Evolutionary conservation across 1,140 invertebrate genomes (phyloP).

Genomic region (Drosophila varians): DNA sequence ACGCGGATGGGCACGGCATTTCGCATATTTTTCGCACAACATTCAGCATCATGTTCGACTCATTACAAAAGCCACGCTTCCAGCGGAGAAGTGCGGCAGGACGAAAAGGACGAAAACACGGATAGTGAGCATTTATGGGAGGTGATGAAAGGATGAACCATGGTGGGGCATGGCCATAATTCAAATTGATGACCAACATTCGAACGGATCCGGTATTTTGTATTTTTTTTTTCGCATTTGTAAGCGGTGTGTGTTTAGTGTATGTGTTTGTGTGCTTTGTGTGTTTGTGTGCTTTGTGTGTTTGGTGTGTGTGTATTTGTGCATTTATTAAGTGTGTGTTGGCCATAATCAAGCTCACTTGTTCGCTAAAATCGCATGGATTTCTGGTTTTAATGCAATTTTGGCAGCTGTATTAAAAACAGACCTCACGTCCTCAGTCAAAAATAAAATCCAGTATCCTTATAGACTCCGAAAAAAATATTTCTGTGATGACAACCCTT

Average conservation of each 20-base stretch:
- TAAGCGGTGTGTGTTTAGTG: neutral
- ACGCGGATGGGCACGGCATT: constrained; percentile 23
- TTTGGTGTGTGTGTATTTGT: neutral
- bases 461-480: too few species aligned
- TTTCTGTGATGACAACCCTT: too few species aligned
- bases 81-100: neutral
- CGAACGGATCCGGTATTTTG: constrained; percentile 24
- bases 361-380: neutral
- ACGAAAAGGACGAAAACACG: neutral
- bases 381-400: neutral
- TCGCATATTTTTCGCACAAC: constrained; percentile 9
- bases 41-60: constrained; percentile 64
- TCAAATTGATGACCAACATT: constrained; percentile 46
- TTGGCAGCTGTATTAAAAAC: neutral
- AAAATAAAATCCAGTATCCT: too few species aligned
- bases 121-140: neutral
- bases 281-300: neutral
- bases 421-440: too few species aligned
- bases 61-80: constrained; percentile 63
- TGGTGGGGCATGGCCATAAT: constrained; percentile 21
- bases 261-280: too few species aligned
- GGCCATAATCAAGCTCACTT: constrained; percentile 4
- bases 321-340: neutral
- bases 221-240: neutral
- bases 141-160: constrained; percentile 11